Evolutionary conservation across 2,797 vertebrate species (phyloP), one percentile per base, ranked within the genome.

Genomic region (Harpagifer antarcticus): DNA sequence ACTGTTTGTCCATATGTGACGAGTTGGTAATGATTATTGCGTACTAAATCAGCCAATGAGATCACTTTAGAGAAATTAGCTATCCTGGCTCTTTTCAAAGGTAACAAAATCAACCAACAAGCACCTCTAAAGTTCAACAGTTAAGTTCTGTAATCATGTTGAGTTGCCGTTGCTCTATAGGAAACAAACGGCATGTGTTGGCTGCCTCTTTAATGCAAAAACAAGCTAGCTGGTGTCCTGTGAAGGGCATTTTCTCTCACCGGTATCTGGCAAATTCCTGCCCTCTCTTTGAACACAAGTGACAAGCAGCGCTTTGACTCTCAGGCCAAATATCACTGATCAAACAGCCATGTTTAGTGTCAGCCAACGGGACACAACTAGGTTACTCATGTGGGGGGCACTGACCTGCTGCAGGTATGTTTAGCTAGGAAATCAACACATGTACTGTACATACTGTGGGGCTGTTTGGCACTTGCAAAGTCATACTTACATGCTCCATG

Each of bases 291-390:
- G 88, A 86, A 90, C 81, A 78, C 84, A 76, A 84, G 84, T 82
- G 91, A 93, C 88, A 93, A 83, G 83, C 79, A 83, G 78, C 15
- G 83, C 88, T 90, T 92, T 93, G 87, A 91, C 82, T 89, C 82
- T 40, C 65, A 31, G 45, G 73, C 81, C 87, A 84, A 91, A 87
- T 83, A 84, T 88, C 85, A 65, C 89, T 86, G 89, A 91, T 92
- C 90, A 92, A 90, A 91, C 87, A 88, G 70, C 74, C 17, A 74
- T 84, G 88, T 80, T 88, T 89, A 84, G 85, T 79, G 87, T 90
- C 82, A 73, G 81, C 82, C 79, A 52, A 70, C 75, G 64, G 57
- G 70, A 78, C 82, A 93, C 91, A 92, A 87, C 86, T 49, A 74
- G 72, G 64, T 90, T 87, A 91, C 77, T 92, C 87, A 89, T 88